phyloP scores from a whole-genome alignment of 2,888 invertebrate genomes.

The Synergus gifuensis region DNA sequence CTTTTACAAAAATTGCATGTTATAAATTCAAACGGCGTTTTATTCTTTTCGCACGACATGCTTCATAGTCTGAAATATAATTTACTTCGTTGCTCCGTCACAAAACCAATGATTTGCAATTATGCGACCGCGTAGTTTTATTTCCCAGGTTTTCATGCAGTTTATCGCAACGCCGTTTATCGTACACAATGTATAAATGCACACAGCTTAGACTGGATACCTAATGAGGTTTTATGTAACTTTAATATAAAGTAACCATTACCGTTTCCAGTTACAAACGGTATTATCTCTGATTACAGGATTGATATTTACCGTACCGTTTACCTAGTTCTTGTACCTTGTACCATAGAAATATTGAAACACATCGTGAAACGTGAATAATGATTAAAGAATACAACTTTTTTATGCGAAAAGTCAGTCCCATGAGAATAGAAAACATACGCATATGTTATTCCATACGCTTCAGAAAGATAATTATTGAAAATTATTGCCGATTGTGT shows the following conservation, averaged over 20 bases:
- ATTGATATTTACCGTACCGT: conserved; percentile 35
- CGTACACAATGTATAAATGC: background rate
- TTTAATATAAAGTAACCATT: conserved; percentile 30
- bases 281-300: conserved; percentile 27
- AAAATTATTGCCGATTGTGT: conserved; percentile 34
- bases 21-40: background rate
- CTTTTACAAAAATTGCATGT: background rate
- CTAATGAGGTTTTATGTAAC: conserved; percentile 23
- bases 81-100: background rate
- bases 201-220: background rate
- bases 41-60: background rate
- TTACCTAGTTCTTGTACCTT: conserved; percentile 16
- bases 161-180: conserved; percentile 18
- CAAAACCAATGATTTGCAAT: conserved; percentile 30
- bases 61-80: background rate
- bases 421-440: conserved; percentile 33
- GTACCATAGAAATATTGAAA: conserved; percentile 3
- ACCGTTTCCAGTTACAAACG: conserved; percentile 9
- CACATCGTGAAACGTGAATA: background rate
- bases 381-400: background rate
- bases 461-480: conserved; percentile 30
- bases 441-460: conserved; percentile 35
- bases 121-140: conserved; percentile 6
- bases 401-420: conserved; percentile 15
- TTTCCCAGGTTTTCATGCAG: background rate